Percentiles rank a stretch among this genome's conserved stretches.
These are phyloP conservation scores for Sus cebifrons DNA, from an alignment of 2,797 vertebrate genomes.

Conservation along the genomic window DNA sequence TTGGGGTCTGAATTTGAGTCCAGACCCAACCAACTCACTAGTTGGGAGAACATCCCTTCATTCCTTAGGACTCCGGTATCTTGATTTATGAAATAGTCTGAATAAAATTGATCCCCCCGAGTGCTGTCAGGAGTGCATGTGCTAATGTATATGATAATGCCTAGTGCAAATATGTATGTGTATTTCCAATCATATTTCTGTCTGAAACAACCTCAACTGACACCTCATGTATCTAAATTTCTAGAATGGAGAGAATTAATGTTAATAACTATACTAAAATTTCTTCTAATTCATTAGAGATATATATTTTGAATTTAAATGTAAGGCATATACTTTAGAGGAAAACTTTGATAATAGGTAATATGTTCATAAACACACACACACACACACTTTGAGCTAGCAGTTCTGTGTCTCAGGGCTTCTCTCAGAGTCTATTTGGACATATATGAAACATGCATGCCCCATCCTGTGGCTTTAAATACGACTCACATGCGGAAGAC, in stretches of 20 bases:
- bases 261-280: neutral
- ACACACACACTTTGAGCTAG: neutral
- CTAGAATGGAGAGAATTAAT: neutral
- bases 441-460: neutral
- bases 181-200: neutral
- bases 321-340: neutral
- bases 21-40: neutral
- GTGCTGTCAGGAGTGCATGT: neutral
- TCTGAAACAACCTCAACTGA: neutral
- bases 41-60: neutral
- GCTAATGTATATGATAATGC: neutral
- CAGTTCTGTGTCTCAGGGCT: neutral
- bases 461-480: neutral
- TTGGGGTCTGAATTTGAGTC: neutral
- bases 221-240: neutral
- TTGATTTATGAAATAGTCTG: conserved; percentile 9
- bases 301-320: conserved; percentile 20
- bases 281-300: neutral
- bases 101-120: neutral
- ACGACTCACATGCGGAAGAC: neutral
- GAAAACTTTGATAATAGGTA: neutral
- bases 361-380: neutral
- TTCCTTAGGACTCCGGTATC: neutral
- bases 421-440: neutral
- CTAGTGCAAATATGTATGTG: neutral